These are phyloP conservation scores for Paratilapia polleni DNA, from an alignment of 2,113 vertebrate species.

Conservation along the genomic window DNA sequence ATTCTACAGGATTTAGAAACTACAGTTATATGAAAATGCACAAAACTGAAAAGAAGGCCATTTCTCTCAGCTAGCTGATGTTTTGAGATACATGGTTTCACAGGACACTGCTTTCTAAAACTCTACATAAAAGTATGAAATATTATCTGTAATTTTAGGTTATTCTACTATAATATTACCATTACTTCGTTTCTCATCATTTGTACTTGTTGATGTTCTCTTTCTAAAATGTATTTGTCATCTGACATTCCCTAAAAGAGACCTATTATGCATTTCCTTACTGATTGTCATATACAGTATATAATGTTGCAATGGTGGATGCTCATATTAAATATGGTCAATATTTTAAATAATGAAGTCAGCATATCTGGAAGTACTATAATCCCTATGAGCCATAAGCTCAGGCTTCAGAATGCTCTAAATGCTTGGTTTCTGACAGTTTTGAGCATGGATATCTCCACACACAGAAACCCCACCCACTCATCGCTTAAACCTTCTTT, in stretches of 20 bases:
- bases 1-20: not conserved
- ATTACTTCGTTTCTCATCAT: not conserved
- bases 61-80: not conserved
- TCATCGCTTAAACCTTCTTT: not conserved
- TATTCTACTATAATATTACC: not conserved
- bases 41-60: not conserved
- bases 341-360: too few relatives aligned
- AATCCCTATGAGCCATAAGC: too few relatives aligned
- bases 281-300: too few relatives aligned
- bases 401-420: too few relatives aligned
- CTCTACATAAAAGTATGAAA: not conserved
- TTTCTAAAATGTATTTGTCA: not conserved
- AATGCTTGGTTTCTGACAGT: too few relatives aligned
- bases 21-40: not conserved
- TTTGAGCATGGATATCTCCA: too few relatives aligned
- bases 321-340: too few relatives aligned
- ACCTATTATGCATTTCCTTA: too few relatives aligned
- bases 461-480: too few relatives aligned
- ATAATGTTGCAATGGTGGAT: too few relatives aligned
- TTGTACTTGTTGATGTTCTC: not conserved
- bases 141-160: rapidly evolving
- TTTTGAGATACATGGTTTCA: not conserved
- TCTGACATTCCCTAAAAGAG: not conserved
- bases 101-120: not conserved
- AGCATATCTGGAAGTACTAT: too few relatives aligned